A percentile compares a stretch with the other conserved stretches of the same genome.
Evolutionary conservation across 2,888 invertebrate species (phyloP).

Genomic region (Cerastis rubricosa): DNA sequence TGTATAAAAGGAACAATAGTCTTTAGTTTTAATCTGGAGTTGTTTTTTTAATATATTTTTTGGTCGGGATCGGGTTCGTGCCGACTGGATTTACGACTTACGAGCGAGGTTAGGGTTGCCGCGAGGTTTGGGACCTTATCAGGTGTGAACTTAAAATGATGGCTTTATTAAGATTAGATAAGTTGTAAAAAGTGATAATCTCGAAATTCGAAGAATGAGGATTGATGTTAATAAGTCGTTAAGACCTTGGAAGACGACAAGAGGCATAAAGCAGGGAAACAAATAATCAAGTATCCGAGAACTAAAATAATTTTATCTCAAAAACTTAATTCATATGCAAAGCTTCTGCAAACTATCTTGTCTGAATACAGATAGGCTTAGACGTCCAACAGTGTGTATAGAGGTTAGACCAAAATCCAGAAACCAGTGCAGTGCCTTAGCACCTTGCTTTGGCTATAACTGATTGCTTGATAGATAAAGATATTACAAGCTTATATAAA

Average conservation of each 20-base stretch:
- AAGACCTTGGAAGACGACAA: not conserved
- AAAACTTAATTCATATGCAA: not conserved
- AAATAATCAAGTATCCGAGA: not conserved
- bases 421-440: not conserved
- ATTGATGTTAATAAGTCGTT: constrained; percentile 4
- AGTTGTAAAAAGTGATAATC: constrained; percentile 30
- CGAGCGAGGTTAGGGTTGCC: constrained; percentile 68
- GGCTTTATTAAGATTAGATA: constrained; percentile 53
- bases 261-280: not conserved
- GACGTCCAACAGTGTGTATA: too few relatives aligned
- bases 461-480: constrained; percentile 18
- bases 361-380: not conserved
- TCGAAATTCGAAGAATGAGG: constrained; percentile 18
- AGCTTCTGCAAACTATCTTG: not conserved
- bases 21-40: constrained; percentile 87
- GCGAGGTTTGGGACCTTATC: constrained; percentile 37
- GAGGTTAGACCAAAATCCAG: not conserved
- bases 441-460: not conserved
- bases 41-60: constrained; percentile 77
- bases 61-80: constrained; percentile 83
- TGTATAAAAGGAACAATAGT: constrained; percentile 88
- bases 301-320: not conserved
- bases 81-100: constrained; percentile 81
- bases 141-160: constrained; percentile 53
- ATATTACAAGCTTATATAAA: not conserved